phyloP scores from a whole-genome alignment of 2,113 vertebrate species.

The Plectropomus leopardus region DNA sequence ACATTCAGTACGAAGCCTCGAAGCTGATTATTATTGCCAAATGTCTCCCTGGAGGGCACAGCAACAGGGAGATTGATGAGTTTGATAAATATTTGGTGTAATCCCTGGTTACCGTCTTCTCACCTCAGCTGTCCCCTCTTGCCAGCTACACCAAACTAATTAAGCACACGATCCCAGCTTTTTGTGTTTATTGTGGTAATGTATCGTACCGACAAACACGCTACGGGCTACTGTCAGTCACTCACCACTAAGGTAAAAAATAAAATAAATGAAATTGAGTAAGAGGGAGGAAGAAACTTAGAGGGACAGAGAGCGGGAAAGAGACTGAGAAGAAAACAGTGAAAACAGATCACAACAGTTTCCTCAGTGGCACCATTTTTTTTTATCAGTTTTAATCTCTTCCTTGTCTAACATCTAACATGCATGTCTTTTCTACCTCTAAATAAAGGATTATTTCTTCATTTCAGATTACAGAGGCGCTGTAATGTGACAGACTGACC shows the following conservation, averaged over 20 bases:
- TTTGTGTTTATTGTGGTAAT: slow-evolving; percentile 26
- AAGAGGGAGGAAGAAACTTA: background rate
- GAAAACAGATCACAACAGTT: background rate
- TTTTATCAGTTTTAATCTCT: background rate
- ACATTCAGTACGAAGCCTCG: slow-evolving; percentile 15
- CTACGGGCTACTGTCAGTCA: slow-evolving; percentile 44
- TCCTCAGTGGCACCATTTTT: background rate
- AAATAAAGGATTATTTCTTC: too few species aligned
- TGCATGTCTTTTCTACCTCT: too few species aligned
- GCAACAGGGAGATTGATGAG: slow-evolving; percentile 68
- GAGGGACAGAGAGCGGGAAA: background rate
- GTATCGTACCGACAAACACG: slow-evolving; percentile 23
- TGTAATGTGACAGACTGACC: slow-evolving; percentile 61
- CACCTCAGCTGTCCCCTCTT: slow-evolving; percentile 10
- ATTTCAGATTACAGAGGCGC: slow-evolving; percentile 42
- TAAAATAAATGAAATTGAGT: background rate
- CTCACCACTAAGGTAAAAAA: slow-evolving; percentile 9
- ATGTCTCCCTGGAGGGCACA: slow-evolving; percentile 64
- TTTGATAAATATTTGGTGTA: slow-evolving; percentile 76
- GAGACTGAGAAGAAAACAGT: background rate
- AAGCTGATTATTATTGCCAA: slow-evolving; percentile 41
- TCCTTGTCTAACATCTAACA: background rate
- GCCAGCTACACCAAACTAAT: slow-evolving; percentile 43
- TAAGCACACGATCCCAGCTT: slow-evolving; percentile 20
- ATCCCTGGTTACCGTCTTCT: slow-evolving; percentile 66